phyloP scores from a whole-genome alignment of 2,113 vertebrate species.

The Sceloporus tristichus region DNA sequence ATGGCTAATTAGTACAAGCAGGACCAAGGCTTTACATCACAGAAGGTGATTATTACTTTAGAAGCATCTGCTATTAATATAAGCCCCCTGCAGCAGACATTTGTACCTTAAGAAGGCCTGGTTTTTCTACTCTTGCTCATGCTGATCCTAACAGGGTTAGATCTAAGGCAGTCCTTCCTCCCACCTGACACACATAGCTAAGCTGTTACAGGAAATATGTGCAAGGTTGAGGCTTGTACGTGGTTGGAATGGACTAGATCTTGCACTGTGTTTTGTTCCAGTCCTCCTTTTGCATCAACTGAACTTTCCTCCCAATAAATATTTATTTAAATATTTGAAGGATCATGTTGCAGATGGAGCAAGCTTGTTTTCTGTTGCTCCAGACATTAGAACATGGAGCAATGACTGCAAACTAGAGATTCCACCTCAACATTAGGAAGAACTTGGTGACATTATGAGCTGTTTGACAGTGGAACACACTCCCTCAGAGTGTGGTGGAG shows the following conservation, averaged over 20 bases:
- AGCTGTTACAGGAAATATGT: neutral
- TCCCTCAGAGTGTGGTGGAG: too few species aligned
- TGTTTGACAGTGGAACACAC: too few species aligned
- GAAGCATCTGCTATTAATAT: slow-evolving; percentile 27
- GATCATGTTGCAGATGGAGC: too few species aligned
- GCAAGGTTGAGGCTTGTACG: neutral
- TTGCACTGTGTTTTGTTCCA: neutral
- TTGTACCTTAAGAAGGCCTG: slow-evolving; percentile 9
- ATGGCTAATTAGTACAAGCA: slow-evolving; percentile 46
- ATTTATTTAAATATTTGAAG: too few species aligned
- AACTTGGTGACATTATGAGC: too few species aligned
- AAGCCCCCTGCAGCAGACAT: slow-evolving; percentile 2
- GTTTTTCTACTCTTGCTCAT: neutral
- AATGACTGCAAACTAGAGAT: too few species aligned
- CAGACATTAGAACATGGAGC: too few species aligned
- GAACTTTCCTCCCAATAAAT: neutral
- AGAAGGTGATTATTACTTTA: slow-evolving; percentile 30
- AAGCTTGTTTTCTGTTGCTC: too few species aligned
- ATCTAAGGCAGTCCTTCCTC: neutral
- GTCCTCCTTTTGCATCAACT: neutral
- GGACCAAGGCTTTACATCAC: slow-evolving; percentile 50
- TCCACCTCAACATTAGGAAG: too few species aligned
- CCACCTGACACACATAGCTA: neutral
- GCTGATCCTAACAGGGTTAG: neutral
- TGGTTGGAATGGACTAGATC: too few species aligned